Evolutionary conservation across 2,797 vertebrate species (phyloP).

Genomic region (Lepilemur septentrionalis): DNA sequence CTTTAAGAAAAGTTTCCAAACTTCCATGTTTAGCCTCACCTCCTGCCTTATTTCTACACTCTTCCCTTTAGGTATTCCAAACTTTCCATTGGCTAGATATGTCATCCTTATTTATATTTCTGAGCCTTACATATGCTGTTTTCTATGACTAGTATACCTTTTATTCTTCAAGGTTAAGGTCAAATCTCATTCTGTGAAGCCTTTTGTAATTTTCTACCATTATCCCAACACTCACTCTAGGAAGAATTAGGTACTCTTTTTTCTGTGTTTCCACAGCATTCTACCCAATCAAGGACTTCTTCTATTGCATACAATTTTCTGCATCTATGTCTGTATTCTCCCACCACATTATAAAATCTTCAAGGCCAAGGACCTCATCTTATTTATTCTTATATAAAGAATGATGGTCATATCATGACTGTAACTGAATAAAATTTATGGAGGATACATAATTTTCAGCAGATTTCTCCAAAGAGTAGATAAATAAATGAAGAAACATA

Average conservation of each 20-base stretch:
- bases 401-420: not conserved
- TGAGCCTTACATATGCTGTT: not conserved
- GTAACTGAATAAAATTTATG: not conserved
- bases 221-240: not conserved
- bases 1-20: not conserved
- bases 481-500: slow-evolving; percentile 35
- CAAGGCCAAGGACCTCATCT: not conserved
- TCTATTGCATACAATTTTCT: not conserved
- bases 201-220: not conserved
- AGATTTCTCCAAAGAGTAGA: not conserved
- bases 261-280: not conserved
- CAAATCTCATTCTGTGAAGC: not conserved
- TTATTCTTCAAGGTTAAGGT: not conserved
- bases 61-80: not conserved
- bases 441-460: not conserved
- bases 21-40: not conserved
- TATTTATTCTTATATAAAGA: not conserved
- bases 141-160: not conserved
- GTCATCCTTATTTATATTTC: not conserved
- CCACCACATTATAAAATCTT: not conserved
- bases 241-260: not conserved
- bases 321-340: not conserved
- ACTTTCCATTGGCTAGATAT: not conserved
- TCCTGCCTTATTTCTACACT: not conserved
- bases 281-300: not conserved